phyloP scores from a whole-genome alignment of 2,113 vertebrate species.

The Albula goreensis region DNA sequence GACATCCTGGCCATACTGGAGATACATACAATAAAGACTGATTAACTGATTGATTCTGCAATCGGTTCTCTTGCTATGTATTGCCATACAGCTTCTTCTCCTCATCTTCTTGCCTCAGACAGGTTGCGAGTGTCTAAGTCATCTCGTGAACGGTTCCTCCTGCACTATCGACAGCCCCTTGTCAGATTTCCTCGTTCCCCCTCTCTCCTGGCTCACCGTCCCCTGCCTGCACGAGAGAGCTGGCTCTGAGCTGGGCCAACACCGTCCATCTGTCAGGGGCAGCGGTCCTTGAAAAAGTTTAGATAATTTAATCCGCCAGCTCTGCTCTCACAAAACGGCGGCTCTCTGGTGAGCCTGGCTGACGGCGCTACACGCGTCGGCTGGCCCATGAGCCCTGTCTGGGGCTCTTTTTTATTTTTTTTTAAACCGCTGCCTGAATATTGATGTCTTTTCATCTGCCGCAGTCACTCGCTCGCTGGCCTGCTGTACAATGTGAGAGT shows the following conservation, averaged over 20 bases:
- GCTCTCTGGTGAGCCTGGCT: background rate
- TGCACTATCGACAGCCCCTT: background rate
- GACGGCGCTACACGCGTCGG: background rate
- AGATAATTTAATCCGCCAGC: background rate
- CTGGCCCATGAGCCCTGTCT: background rate
- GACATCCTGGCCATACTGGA: no score
- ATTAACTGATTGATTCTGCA: background rate
- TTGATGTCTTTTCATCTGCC: background rate
- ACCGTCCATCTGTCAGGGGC: background rate
- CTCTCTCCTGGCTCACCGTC: background rate
- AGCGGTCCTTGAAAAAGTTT: constrained; percentile 2
- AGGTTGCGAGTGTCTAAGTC: background rate
- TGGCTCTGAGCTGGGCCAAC: background rate
- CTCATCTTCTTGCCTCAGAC: background rate
- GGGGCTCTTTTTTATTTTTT: background rate
- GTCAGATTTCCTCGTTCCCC: background rate
- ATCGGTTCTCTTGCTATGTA: background rate
- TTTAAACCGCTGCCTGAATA: background rate
- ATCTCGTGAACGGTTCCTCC: background rate
- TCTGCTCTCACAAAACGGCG: background rate
- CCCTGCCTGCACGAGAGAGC: background rate
- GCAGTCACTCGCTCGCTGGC: background rate
- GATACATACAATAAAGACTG: no score
- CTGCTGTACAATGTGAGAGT: background rate
- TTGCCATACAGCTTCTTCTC: background rate